Percentiles rank a stretch among this genome's conserved stretches.
phyloP scores from a whole-genome alignment of 2,888 invertebrate species.

The Maniola hyperantus region DNA sequence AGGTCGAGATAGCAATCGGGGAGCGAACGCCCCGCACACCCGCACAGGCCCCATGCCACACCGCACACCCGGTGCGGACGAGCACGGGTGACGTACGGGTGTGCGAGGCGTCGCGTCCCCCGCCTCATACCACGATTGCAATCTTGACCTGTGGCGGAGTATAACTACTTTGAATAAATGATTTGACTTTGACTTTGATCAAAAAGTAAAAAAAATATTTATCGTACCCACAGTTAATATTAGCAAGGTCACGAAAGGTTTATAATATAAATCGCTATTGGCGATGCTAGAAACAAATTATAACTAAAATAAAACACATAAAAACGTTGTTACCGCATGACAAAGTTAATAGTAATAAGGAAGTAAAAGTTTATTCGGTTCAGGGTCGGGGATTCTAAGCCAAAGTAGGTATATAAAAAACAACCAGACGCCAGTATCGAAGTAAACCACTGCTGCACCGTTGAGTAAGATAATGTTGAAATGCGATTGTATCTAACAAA shows the following conservation, averaged over 20 bases:
- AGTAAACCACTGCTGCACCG: constrained; percentile 39
- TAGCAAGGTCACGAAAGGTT: constrained; percentile 4
- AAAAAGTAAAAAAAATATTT: neutral
- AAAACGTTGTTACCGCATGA: constrained; percentile 27
- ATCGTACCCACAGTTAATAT: neutral
- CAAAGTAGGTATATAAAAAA: constrained; percentile 47
- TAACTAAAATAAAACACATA: constrained; percentile 15
- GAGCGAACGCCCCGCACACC: too few species aligned
- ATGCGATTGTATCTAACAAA: constrained; percentile 53
- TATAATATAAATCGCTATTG: neutral
- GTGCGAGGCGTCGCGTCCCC: too few species aligned
- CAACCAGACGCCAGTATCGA: constrained; percentile 33
- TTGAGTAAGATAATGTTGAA: constrained; percentile 48
- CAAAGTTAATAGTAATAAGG: constrained; percentile 55
- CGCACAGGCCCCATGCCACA: too few species aligned
- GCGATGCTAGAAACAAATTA: constrained; percentile 16
- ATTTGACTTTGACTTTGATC: too few species aligned
- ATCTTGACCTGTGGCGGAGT: too few species aligned
- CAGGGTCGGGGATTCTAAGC: constrained; percentile 59
- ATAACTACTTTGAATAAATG: too few species aligned
- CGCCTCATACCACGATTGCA: too few species aligned
- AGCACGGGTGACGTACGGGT: too few species aligned
- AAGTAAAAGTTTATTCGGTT: constrained; percentile 68
- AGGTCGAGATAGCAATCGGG: too few species aligned
- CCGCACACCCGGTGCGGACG: too few species aligned